A percentile compares a stretch with the other conserved stretches of the same genome.
phyloP scores from a whole-genome alignment of 2,113 vertebrate genomes.

The Opisthocomus hoazin region DNA sequence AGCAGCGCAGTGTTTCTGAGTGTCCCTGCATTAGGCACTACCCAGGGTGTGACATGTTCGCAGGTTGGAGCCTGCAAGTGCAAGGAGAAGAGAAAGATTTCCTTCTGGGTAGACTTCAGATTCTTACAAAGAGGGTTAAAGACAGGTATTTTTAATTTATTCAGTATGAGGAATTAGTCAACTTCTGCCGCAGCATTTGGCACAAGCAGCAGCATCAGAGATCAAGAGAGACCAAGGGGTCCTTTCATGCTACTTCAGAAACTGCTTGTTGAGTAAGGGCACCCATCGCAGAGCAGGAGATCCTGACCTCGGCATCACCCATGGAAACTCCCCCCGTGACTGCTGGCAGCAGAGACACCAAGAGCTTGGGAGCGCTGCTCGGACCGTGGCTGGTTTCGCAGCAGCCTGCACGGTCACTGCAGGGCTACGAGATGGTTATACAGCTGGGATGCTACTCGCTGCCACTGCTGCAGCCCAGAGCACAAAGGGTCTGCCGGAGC shows the following conservation, averaged over 20 bases:
- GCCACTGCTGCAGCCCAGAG: background rate
- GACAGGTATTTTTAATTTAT: background rate
- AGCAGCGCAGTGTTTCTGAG: background rate
- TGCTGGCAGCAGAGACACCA: background rate
- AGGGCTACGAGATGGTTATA: background rate
- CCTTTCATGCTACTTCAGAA: background rate
- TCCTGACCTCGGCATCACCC: background rate
- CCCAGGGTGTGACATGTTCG: rapidly evolving
- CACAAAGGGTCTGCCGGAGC: background rate
- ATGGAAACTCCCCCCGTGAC: background rate
- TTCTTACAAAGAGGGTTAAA: background rate
- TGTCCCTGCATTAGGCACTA: background rate
- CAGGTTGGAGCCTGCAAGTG: background rate
- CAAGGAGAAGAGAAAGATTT: background rate
- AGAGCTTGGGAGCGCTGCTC: background rate
- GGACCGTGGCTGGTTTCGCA: background rate
- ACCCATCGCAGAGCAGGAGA: background rate
- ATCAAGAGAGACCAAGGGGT: background rate
- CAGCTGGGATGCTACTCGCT: background rate
- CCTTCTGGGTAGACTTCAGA: background rate
- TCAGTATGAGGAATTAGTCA: background rate
- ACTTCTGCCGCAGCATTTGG: background rate
- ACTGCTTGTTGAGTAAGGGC: background rate
- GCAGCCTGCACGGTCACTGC: background rate
- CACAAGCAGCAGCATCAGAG: background rate